These are phyloP conservation scores for Eupithecia tripunctaria DNA, from an alignment of 2,888 invertebrate genomes.

Conservation along the genomic window DNA sequence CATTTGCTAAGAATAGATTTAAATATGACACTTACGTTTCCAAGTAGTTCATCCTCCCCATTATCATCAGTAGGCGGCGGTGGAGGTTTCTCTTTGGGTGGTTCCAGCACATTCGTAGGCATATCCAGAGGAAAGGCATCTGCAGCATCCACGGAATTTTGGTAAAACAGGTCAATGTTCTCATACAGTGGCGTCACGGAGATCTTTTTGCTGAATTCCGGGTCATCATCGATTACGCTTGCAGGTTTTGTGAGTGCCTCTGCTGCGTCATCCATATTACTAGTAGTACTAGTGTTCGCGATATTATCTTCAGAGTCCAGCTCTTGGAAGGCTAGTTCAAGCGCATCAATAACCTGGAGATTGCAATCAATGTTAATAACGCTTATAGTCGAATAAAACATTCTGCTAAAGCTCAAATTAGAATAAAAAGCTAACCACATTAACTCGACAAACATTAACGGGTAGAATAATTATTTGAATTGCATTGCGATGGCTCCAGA, in stretches of 20 bases:
- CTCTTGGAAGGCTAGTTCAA: conserved; percentile 86
- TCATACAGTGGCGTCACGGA: conserved; percentile 85
- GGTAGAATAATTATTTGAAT: conserved; percentile 36
- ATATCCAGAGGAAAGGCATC: conserved; percentile 84
- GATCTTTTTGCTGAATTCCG: conserved; percentile 68
- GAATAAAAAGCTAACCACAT: conserved; percentile 43
- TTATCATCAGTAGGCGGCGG: conserved; percentile 88
- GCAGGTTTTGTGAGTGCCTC: conserved; percentile 45
- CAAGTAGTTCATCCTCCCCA: conserved; percentile 73
- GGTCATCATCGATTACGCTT: conserved; percentile 43
- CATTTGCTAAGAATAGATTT: not conserved
- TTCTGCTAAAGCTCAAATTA: conserved; percentile 34
- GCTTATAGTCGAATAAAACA: not conserved
- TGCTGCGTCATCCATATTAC: conserved; percentile 67
- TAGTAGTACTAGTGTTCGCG: conserved; percentile 28
- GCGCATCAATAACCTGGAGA: conserved; percentile 85
- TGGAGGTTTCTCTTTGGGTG: conserved; percentile 94
- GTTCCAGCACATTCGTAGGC: conserved; percentile 86
- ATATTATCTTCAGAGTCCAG: conserved; percentile 82
- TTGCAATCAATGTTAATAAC: conserved; percentile 33
- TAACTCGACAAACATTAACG: conserved; percentile 43
- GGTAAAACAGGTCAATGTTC: conserved; percentile 85
- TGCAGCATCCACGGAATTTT: conserved; percentile 61
- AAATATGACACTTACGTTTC: conserved; percentile 68
- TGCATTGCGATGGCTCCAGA: conserved; percentile 19